Conservation (phyloP, 2,113 vertebrate genomes). For the Azemiops feae region DNA sequence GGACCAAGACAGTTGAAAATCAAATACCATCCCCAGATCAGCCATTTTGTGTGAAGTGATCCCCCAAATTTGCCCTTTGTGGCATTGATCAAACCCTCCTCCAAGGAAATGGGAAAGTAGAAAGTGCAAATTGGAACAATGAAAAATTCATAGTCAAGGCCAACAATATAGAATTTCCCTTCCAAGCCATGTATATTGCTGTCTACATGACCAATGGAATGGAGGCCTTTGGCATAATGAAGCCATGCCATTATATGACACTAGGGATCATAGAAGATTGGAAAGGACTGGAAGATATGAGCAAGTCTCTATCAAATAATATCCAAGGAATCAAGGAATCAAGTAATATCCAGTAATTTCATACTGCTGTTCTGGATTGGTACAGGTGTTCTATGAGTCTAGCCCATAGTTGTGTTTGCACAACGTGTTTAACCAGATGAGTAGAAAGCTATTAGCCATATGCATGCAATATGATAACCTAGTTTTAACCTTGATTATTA, state of each 20-base stretch:
- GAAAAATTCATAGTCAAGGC: neutral
- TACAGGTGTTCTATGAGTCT: neutral
- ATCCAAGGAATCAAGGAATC: neutral
- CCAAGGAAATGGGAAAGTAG: neutral
- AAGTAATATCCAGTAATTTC: neutral
- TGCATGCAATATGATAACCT: neutral
- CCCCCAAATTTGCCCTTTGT: neutral
- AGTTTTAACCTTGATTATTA: neutral
- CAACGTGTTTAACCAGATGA: neutral
- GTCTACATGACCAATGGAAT: neutral
- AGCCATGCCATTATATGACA: neutral
- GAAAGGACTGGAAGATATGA: neutral
- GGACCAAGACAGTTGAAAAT: neutral
- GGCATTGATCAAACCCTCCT: neutral
- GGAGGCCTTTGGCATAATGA: neutral
- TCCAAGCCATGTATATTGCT: neutral
- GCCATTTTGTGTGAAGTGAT: neutral
- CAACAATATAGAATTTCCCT: neutral
- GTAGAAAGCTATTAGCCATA: neutral
- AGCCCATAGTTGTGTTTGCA: neutral
- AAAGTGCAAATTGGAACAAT: neutral
- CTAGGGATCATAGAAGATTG: neutral
- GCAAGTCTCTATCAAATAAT: neutral
- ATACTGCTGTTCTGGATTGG: neutral
- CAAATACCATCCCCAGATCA: neutral